Evolutionary conservation across 2,888 invertebrate species (phyloP).

Genomic region (Erebia palarica): DNA sequence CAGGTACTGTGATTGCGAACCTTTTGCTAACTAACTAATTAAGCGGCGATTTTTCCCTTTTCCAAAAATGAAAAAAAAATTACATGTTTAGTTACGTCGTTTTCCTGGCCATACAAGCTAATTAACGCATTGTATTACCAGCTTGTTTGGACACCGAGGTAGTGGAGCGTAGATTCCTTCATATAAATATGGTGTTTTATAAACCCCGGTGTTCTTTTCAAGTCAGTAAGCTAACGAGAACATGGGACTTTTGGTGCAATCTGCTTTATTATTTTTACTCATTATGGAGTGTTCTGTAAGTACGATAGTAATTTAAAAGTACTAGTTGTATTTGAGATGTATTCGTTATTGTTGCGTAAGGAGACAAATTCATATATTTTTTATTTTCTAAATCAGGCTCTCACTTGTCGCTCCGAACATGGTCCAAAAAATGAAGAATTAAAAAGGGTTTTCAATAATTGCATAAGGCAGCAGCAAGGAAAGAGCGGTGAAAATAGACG

Average conservation of each 20-base stretch:
- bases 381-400: constrained; percentile 55
- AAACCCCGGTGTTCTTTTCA: constrained; percentile 6
- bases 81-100: neutral
- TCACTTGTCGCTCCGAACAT: constrained; percentile 83
- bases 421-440: constrained; percentile 83
- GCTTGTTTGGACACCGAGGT: constrained; percentile 18
- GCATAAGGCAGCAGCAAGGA: constrained; percentile 74
- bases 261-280: constrained; percentile 49
- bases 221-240: constrained; percentile 2
- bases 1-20: no score
- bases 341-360: neutral
- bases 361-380: neutral
- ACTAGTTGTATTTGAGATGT: neutral
- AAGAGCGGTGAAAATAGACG: constrained; percentile 50
- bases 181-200: constrained; percentile 23
- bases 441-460: constrained; percentile 81
- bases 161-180: constrained; percentile 23
- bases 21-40: neutral
- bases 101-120: constrained; percentile 17
- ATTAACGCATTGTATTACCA: constrained; percentile 18
- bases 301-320: constrained; percentile 29
- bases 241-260: constrained; percentile 38
- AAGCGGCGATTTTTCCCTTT: neutral
- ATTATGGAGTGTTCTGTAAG: constrained; percentile 57
- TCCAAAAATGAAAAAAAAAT: neutral